A percentile compares a stretch with the other conserved stretches of the same genome.
phyloP scores from a whole-genome alignment of 2,888 invertebrate species.

The Polyommatus icarus region DNA sequence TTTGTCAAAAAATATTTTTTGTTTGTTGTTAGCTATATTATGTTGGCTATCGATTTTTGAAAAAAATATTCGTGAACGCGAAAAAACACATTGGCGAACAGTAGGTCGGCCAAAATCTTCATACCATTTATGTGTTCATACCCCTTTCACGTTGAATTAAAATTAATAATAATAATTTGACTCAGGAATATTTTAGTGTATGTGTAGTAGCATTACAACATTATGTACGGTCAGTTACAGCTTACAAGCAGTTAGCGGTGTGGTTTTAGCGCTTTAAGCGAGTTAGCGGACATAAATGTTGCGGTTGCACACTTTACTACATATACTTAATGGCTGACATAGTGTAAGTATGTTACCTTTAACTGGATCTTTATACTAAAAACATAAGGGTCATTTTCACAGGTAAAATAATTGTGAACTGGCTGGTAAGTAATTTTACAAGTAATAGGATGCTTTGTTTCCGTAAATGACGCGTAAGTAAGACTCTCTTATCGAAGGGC shows the following conservation, averaged over 20 bases:
- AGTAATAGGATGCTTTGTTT: not conserved
- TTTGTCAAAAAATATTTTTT: too few species aligned
- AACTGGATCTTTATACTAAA: not conserved
- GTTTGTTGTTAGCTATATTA: too few species aligned
- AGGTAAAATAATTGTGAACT: not conserved
- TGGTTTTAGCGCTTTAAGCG: constrained; percentile 16
- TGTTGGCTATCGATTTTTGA: too few species aligned
- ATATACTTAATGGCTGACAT: not conserved
- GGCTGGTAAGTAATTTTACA: not conserved
- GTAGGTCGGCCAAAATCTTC: too few species aligned
- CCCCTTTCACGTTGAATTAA: too few species aligned
- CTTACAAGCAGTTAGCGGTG: not conserved
- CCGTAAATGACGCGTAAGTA: not conserved
- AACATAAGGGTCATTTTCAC: not conserved
- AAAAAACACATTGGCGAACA: too few species aligned
- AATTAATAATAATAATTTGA: too few species aligned
- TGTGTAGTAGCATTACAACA: not conserved
- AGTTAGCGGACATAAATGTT: not conserved
- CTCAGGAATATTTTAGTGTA: not conserved
- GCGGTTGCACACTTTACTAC: not conserved
- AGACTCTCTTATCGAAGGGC: not conserved
- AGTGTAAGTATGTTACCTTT: not conserved
- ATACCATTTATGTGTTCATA: too few species aligned
- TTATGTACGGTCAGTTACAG: not conserved
- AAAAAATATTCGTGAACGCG: too few species aligned